Base-by-base conservation (phyloP, 2,797 vertebrate genomes). In the Loriculus beryllinus region DNA sequence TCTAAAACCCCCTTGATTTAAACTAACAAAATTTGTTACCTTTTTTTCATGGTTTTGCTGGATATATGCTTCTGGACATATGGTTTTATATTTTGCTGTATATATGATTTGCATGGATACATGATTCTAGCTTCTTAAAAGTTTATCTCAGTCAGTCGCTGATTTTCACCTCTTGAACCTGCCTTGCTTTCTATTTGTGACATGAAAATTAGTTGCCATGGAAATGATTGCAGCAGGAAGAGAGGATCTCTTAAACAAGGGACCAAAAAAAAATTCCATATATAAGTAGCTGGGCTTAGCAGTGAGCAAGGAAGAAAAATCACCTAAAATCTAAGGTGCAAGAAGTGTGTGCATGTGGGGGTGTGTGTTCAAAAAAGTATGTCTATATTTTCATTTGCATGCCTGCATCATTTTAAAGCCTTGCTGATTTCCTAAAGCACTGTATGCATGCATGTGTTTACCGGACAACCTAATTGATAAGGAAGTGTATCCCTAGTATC, bases 171-270 rank as follows among this genome's bases (percentile, higher is more conserved):
- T 85, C 75, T 86, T 92, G 80, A 95, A 91, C 88, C 40, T 65
- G 31, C 40, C 28, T 72, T 54, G 48, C 71, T 76, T 86, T 94
- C 77, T 96, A 49, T 89, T 86, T 94, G 70, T 89, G 93, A 92
- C 92, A 95, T 80, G 82, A 85, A 82, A 87, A 94, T 93, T 86
- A 92, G 94, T 97, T 96, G 68, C 91, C 86, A 97, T 96, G 94
- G 95, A 91, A 95, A 96, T 95, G 79, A 92, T 37, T 86, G 82
- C 87, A 59, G 80, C 59, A 79, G 56, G 84, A 92, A 52, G 72
- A 64, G 82, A 72, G 42, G 35, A 83, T 63, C 29, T 88, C 43
- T 71, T 81, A 42, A 86, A 64, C 10, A 31, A 18, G 10, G 22
- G 33, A 47, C 6, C 3, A 69, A 49, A 91, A 81, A 64, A 68